Evolutionary conservation across 2,113 vertebrate species (phyloP).

Genomic region (Sardina pilchardus): DNA sequence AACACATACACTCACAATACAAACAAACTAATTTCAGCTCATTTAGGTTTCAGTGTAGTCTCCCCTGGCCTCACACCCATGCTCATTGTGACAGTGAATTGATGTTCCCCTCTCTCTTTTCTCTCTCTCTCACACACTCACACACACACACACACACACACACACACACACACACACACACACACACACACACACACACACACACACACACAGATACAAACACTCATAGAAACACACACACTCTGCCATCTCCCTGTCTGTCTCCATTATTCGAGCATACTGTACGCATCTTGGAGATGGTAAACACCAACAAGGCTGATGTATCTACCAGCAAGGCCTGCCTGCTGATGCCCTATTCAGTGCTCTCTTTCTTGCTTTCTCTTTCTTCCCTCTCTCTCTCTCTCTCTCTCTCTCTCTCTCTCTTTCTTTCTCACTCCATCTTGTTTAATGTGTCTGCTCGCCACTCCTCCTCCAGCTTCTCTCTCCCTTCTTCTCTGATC

Average conservation of each 20-base stretch:
- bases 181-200: slow-evolving; percentile 6
- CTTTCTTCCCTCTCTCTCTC: not conserved
- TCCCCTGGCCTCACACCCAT: not conserved
- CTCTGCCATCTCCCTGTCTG: slow-evolving; percentile 4
- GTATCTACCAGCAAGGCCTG: slow-evolving; percentile 50
- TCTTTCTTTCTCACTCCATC: slow-evolving; percentile 15
- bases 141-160: not conserved
- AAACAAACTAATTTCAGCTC: not conserved
- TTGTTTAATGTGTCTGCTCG: slow-evolving; percentile 43
- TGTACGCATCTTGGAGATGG: slow-evolving; percentile 66
- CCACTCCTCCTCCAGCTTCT: slow-evolving; percentile 1
- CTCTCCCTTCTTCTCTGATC: not conserved
- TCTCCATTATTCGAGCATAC: slow-evolving; percentile 49
- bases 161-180: not conserved
- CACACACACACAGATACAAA: not conserved
- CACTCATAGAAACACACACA: not conserved
- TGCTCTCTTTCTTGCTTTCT: not conserved
- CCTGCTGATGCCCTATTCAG: not conserved
- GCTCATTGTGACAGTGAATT: not conserved
- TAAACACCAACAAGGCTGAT: slow-evolving; percentile 57
- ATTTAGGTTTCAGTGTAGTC: not conserved
- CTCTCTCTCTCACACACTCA: not conserved
- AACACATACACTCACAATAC: not conserved
- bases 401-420: not conserved
- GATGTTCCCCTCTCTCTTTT: not conserved